Conservation (phyloP, 2,888 invertebrate species). For the Drosophila bunnanda region DNA sequence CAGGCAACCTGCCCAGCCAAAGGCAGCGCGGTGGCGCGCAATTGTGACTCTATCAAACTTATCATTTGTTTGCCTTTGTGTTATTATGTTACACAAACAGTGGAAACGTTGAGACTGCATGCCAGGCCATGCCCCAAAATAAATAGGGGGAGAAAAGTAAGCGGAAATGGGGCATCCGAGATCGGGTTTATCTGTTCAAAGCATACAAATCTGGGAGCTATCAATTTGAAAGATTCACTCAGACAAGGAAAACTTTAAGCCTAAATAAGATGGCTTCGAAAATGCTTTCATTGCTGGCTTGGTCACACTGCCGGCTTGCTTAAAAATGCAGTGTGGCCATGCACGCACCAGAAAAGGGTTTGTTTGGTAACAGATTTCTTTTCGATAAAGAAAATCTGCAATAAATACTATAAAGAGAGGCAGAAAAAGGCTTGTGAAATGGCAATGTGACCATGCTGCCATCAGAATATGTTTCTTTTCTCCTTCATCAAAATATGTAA, state of each 20-base stretch:
- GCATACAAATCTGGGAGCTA: not conserved
- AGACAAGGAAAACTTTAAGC: not conserved
- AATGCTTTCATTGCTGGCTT: not conserved
- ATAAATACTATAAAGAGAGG: not conserved
- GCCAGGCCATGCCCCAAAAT: slow-evolving; percentile 12
- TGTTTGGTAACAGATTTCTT: no score
- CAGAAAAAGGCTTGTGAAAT: not conserved
- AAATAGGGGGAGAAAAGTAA: slow-evolving; percentile 1
- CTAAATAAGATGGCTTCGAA: not conserved
- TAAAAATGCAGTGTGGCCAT: not conserved
- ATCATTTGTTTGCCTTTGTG: slow-evolving; percentile 79
- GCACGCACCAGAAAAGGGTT: not conserved
- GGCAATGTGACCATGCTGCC: not conserved
- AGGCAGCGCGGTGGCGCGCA: slow-evolving; percentile 55
- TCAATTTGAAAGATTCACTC: not conserved
- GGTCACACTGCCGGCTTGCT: not conserved
- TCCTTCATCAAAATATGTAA: slow-evolving; percentile 2
- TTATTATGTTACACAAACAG: slow-evolving; percentile 79
- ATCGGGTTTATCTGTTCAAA: not conserved
- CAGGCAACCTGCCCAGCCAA: slow-evolving; percentile 10
- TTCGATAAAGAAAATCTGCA: not conserved
- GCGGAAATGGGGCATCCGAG: slow-evolving; percentile 6
- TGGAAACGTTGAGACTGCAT: slow-evolving; percentile 48
- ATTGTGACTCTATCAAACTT: slow-evolving; percentile 78
- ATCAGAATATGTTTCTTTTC: not conserved